phyloP scores from a whole-genome alignment of 2,888 invertebrate genomes.

The Acrobasis repandana region DNA sequence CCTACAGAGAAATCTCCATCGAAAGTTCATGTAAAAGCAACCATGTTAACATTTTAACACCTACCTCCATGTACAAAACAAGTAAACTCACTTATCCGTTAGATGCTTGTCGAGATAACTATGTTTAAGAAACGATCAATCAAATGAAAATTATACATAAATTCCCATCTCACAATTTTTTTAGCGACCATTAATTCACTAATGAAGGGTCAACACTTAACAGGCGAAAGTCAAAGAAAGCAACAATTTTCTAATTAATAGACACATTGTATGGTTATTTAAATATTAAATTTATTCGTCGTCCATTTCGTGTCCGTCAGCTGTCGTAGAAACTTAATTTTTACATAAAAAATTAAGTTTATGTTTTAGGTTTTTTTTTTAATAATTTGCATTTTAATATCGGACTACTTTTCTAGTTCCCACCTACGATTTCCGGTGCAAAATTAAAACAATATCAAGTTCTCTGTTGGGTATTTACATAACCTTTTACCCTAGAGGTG shows the following conservation, averaged over 20 bases:
- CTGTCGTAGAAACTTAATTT: conserved; percentile 1
- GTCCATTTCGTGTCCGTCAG: background rate
- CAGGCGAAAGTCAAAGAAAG: conserved; percentile 24
- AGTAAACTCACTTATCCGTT: background rate
- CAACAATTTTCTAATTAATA: conserved; percentile 10
- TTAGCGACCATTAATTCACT: background rate
- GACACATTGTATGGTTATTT: conserved; percentile 13
- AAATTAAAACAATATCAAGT: background rate
- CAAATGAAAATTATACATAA: conserved; percentile 1
- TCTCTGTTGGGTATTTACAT: background rate
- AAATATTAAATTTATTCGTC: background rate
- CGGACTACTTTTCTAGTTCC: background rate
- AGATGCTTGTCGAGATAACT: background rate
- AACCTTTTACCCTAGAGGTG: background rate
- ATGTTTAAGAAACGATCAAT: background rate
- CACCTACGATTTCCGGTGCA: background rate
- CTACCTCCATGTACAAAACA: background rate
- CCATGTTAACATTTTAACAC: background rate
- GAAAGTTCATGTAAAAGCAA: background rate
- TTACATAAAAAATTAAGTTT: background rate
- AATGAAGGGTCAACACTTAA: conserved; percentile 22
- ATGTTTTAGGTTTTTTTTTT: background rate
- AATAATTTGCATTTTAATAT: background rate
- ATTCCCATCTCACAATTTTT: background rate
- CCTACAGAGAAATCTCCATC: background rate